phyloP scores from a whole-genome alignment of 64 coral and sea anemone genomes.

The Actinia tenebrosa region DNA sequence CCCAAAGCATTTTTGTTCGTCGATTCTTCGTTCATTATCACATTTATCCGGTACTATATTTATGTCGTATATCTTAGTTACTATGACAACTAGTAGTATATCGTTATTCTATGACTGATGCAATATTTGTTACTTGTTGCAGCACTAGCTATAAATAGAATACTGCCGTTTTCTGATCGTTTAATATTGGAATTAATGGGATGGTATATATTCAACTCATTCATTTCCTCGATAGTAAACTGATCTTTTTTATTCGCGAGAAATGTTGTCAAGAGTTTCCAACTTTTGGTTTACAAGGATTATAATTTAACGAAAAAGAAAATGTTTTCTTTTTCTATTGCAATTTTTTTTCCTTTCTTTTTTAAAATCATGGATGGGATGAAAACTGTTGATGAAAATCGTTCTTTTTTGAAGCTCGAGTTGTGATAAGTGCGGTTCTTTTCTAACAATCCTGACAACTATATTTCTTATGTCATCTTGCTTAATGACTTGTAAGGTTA shows the following conservation, averaged over 20 bases:
- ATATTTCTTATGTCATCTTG: too few relatives aligned
- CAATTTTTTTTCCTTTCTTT: neutral
- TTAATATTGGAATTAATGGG: neutral
- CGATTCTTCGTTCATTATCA: neutral
- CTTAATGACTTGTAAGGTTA: too few relatives aligned
- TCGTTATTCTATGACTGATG: neutral
- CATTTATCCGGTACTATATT: neutral
- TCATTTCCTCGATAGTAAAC: neutral
- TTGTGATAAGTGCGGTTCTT: too few relatives aligned
- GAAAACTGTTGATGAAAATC: too few relatives aligned
- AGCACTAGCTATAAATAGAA: neutral
- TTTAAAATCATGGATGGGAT: neutral
- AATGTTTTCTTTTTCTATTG: neutral
- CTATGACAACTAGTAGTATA: neutral
- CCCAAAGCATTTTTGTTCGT: conserved; percentile 14
- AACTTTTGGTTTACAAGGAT: neutral
- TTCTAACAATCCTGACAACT: too few relatives aligned
- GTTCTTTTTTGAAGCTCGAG: too few relatives aligned
- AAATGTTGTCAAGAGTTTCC: neutral
- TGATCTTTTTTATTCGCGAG: neutral
- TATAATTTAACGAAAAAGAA: neutral
- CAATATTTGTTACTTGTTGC: neutral
- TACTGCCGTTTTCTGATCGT: neutral
- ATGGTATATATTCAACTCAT: neutral
- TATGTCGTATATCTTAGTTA: neutral